phyloP scores from a whole-genome alignment of 2,888 invertebrate genomes.

The Xylota sylvarum region DNA sequence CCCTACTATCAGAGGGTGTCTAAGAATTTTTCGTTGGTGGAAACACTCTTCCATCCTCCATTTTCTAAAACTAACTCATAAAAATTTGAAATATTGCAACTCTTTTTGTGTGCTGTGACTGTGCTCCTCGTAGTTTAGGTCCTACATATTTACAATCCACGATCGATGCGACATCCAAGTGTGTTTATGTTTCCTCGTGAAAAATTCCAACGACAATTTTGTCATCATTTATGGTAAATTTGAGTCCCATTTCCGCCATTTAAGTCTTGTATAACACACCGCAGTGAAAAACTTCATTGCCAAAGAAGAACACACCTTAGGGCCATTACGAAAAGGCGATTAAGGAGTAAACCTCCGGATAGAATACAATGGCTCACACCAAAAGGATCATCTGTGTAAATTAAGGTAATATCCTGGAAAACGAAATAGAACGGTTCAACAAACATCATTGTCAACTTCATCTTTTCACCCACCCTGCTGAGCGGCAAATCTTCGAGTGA shows the following conservation, averaged over 20 bases:
- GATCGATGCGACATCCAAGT: background rate
- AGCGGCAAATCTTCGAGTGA: conserved; percentile 34
- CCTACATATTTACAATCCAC: background rate
- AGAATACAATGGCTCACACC: conserved; percentile 26
- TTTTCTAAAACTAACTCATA: too few relatives aligned
- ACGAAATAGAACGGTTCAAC: conserved; percentile 12
- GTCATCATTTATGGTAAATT: conserved; percentile 30
- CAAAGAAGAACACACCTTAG: background rate
- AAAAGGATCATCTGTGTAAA: conserved; percentile 36
- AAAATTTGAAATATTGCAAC: too few relatives aligned
- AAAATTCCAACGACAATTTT: background rate
- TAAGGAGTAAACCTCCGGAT: conserved; percentile 30
- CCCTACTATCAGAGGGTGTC: too few relatives aligned
- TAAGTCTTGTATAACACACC: background rate
- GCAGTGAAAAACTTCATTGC: background rate
- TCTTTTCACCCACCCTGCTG: conserved; percentile 17
- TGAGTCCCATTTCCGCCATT: conserved; percentile 9
- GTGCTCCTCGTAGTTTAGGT: background rate
- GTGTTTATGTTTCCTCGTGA: background rate
- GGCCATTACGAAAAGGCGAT: conserved; percentile 11
- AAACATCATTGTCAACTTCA: conserved; percentile 43
- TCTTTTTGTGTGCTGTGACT: background rate
- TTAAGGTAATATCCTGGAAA: conserved; percentile 36
- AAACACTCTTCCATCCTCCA: too few relatives aligned
- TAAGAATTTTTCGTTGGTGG: too few relatives aligned